These are phyloP conservation scores for Ptychadena robeensis DNA, from an alignment of 2,797 vertebrate species.

Conservation along the genomic window DNA sequence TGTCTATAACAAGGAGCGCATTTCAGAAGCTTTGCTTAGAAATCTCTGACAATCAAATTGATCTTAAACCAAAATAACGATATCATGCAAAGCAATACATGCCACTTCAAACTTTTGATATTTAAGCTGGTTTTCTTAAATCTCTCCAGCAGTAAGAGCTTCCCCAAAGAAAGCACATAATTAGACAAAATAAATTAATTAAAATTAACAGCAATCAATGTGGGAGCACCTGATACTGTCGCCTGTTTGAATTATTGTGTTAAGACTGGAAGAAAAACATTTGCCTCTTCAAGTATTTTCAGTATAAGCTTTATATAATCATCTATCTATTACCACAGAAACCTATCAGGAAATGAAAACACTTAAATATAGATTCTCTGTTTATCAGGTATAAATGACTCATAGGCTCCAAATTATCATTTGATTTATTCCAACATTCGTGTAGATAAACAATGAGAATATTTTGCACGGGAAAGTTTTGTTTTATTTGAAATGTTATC, in stretches of 20 bases:
- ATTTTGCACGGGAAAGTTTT: constrained; percentile 1
- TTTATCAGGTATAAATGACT: constrained; percentile 42
- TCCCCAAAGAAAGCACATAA: constrained; percentile 40
- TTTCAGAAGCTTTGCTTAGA: background rate
- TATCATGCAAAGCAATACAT: constrained; percentile 11
- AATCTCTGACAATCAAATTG: constrained; percentile 24
- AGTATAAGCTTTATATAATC: constrained; percentile 26
- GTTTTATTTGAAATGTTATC: constrained; percentile 25
- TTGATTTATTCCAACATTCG: constrained; percentile 14
- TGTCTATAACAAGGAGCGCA: constrained; percentile 10
- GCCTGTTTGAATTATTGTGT: constrained; percentile 31
- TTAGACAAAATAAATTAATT: constrained; percentile 56
- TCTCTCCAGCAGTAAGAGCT: constrained; percentile 12
- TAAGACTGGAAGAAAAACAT: constrained; percentile 30
- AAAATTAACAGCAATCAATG: constrained; percentile 9
- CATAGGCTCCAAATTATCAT: constrained; percentile 21
- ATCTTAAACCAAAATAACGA: constrained; percentile 30
- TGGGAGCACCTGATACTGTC: constrained; percentile 42
- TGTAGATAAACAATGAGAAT: background rate
- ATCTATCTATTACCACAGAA: constrained; percentile 1
- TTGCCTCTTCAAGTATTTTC: constrained; percentile 34
- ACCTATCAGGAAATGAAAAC: constrained; percentile 16
- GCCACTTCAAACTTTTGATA: constrained; percentile 38
- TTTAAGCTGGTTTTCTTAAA: constrained; percentile 46
- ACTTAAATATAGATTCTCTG: constrained; percentile 22